A percentile compares a stretch with the other conserved stretches of the same genome.
Conservation (phyloP, 2,797 vertebrate species). For the Netta rufina region DNA sequence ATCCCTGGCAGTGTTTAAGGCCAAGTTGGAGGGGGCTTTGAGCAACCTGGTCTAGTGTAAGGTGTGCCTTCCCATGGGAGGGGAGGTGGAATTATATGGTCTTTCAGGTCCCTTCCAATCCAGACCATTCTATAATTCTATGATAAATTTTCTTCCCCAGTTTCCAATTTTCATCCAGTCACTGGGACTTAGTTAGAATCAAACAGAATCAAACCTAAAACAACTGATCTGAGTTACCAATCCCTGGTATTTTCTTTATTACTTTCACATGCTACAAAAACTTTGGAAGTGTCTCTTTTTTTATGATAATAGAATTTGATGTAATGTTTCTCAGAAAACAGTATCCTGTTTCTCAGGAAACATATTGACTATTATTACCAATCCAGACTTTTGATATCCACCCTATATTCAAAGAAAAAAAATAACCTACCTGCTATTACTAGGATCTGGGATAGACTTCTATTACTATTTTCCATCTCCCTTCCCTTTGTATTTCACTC, state of each 20-base stretch:
- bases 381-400: neutral
- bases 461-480: neutral
- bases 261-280: neutral
- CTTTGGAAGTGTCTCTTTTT: neutral
- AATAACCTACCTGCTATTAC: neutral
- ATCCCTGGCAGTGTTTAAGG: no score
- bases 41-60: no score
- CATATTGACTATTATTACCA: neutral
- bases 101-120: no score
- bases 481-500: neutral
- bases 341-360: no score
- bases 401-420: neutral
- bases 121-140: no score
- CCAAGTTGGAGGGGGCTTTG: no score
- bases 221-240: neutral
- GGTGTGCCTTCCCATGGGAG: no score
- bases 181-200: neutral
- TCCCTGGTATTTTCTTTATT: neutral
- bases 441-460: neutral
- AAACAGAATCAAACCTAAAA: neutral
- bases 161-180: neutral
- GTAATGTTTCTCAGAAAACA: neutral
- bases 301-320: neutral
- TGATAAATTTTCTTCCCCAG: neutral
- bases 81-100: no score